Conservation (phyloP, 2,888 invertebrate species). For the Mythimna lalbum region DNA sequence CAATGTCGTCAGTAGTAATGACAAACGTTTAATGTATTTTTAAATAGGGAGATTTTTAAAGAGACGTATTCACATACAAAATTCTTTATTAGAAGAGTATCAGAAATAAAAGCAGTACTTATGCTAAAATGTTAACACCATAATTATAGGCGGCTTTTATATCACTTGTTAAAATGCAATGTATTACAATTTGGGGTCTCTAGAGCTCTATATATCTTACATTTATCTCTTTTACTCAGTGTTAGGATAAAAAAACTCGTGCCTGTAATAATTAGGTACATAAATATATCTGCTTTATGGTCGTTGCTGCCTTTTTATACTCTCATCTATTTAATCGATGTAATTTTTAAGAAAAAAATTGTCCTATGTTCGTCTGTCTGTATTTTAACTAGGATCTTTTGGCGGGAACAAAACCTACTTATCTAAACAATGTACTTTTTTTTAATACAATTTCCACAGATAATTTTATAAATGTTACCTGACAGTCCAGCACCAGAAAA, state of each 20-base stretch:
- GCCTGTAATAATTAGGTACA: constrained; percentile 74
- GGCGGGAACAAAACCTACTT: neutral
- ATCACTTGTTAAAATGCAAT: constrained; percentile 63
- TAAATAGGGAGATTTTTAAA: neutral
- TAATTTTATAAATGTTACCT: too few species aligned
- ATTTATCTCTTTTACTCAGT: constrained; percentile 69
- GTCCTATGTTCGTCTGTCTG: constrained; percentile 49
- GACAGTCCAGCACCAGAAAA: neutral
- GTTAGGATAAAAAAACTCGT: constrained; percentile 75
- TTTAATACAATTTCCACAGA: neutral
- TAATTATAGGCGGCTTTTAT: constrained; percentile 5
- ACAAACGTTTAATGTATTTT: neutral
- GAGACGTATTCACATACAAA: too few species aligned
- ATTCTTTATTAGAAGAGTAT: neutral
- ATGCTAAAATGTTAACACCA: constrained; percentile 32
- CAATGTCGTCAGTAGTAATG: neutral
- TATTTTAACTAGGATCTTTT: constrained; percentile 4
- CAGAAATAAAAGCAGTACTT: too few species aligned
- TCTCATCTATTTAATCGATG: constrained; percentile 62
- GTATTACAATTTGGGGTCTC: constrained; percentile 50
- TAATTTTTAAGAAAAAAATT: constrained; percentile 50
- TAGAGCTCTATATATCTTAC: constrained; percentile 54
- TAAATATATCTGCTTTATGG: constrained; percentile 64
- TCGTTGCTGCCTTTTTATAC: constrained; percentile 66
- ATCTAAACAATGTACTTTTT: neutral